These are phyloP conservation scores for Haliclona indistincta DNA, from an alignment of 37 sponge, comb jelly and placozoan species.

Conservation along the genomic window DNA sequence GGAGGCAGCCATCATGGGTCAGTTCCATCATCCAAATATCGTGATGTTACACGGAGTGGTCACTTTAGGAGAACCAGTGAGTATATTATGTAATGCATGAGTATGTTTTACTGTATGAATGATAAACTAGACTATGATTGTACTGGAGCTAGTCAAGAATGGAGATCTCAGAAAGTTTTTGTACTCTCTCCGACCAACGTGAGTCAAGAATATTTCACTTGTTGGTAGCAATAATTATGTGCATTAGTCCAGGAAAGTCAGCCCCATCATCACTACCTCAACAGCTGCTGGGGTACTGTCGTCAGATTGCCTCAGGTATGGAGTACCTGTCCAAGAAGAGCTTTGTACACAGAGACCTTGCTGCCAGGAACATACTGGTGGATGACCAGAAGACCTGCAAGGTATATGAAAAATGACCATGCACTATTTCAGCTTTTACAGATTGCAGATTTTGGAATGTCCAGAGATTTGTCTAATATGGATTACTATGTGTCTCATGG, in stretches of 20 bases:
- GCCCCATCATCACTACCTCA: not conserved
- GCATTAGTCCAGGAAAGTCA: constrained; percentile 5
- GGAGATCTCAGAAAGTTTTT: constrained; percentile 49
- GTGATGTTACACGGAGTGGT: constrained; percentile 64
- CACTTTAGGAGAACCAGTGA: constrained; percentile 46
- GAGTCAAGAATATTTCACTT: not conserved
- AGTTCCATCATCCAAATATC: constrained; percentile 69
- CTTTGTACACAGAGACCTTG: constrained; percentile 73
- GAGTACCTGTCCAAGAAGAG: constrained; percentile 53
- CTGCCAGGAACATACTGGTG: constrained; percentile 67
- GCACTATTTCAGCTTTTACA: not conserved
- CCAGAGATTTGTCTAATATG: constrained; percentile 31
- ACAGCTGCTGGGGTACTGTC: constrained; percentile 30
- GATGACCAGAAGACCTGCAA: constrained; percentile 61
- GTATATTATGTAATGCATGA: not conserved
- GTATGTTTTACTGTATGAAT: not conserved
- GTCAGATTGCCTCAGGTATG: constrained; percentile 66
- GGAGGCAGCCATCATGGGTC: constrained; percentile 81
- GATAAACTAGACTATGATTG: constrained; percentile 57
- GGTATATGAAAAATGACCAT: not conserved
- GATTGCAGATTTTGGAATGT: constrained; percentile 75
- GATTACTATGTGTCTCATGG: constrained; percentile 41
- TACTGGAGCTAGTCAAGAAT: constrained; percentile 48
- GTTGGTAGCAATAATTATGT: not conserved
- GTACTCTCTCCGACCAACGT: constrained; percentile 5